Evolutionary conservation across 2,888 invertebrate species (phyloP).

Genomic region (Hemicrepidius hirtus): DNA sequence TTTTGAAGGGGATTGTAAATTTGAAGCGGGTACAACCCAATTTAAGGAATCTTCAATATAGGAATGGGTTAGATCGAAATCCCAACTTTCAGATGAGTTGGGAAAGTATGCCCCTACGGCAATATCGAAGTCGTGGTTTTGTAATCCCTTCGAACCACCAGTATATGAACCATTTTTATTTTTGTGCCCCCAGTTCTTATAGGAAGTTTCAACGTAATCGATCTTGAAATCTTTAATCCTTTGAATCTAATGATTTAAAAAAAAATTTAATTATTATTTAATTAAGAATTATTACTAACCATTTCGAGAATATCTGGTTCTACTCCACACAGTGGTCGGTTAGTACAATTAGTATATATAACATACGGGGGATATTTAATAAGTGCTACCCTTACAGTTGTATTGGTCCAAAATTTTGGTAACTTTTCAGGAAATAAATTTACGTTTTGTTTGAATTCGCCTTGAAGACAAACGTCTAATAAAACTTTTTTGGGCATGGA

Average conservation of each 20-base stretch:
- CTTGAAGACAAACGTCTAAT: slow-evolving; percentile 6
- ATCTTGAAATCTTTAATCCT: not conserved
- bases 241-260: slow-evolving; percentile 27
- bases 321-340: not conserved
- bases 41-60: slow-evolving; percentile 38
- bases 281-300: not conserved
- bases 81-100: slow-evolving; percentile 27
- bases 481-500: not conserved
- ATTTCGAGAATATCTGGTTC: not conserved
- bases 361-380: slow-evolving; percentile 29
- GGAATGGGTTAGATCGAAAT: slow-evolving; percentile 43
- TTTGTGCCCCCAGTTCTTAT: slow-evolving; percentile 25
- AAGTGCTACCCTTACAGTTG: slow-evolving; percentile 9
- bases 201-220: not conserved
- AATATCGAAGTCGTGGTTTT: slow-evolving; percentile 27
- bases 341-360: not conserved
- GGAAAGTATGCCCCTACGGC: slow-evolving; percentile 35
- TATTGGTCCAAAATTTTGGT: slow-evolving; percentile 16
- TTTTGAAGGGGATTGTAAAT: slow-evolving; percentile 21
- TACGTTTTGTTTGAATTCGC: not conserved
- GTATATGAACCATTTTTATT: slow-evolving; percentile 27
- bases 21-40: slow-evolving; percentile 41
- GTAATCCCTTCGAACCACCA: slow-evolving; percentile 19
- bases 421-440: slow-evolving; percentile 38
- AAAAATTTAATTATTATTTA: not conserved